phyloP scores from a whole-genome alignment of 2,113 vertebrate species.

The Pseudorectes ferrugineus region DNA sequence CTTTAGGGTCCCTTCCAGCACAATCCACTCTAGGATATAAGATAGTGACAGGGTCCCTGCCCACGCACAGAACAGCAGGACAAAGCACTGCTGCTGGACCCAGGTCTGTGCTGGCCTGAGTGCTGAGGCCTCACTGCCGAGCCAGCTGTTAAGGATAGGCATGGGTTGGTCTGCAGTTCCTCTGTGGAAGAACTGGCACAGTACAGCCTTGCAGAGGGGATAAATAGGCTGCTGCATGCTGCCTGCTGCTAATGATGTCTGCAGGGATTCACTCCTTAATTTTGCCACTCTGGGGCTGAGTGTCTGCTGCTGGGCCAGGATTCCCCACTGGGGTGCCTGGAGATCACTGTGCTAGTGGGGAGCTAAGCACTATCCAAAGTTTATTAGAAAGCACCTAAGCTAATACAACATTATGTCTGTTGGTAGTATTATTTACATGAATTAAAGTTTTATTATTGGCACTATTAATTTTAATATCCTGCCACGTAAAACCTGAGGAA shows the following conservation, averaged over 20 bases:
- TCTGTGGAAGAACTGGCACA: neutral
- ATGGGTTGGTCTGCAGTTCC: neutral
- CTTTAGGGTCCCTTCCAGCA: neutral
- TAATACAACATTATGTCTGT: neutral
- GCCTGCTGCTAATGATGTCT: neutral
- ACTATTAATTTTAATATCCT: neutral
- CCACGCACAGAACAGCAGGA: neutral
- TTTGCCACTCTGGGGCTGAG: neutral
- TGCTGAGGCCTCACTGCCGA: fast-evolving
- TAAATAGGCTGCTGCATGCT: neutral
- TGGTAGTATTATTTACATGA: neutral
- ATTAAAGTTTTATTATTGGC: neutral
- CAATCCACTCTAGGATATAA: neutral
- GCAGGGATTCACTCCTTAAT: neutral
- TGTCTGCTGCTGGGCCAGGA: neutral
- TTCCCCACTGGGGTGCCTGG: neutral
- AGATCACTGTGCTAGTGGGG: neutral
- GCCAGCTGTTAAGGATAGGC: neutral
- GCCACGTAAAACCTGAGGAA: neutral
- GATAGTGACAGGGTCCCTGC: neutral
- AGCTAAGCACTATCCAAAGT: neutral
- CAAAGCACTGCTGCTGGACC: neutral
- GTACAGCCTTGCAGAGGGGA: neutral
- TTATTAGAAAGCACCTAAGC: neutral
- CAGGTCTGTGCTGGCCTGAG: neutral